phyloP scores from a whole-genome alignment of 2,113 vertebrate species.

The Tragelaphus scriptus region DNA sequence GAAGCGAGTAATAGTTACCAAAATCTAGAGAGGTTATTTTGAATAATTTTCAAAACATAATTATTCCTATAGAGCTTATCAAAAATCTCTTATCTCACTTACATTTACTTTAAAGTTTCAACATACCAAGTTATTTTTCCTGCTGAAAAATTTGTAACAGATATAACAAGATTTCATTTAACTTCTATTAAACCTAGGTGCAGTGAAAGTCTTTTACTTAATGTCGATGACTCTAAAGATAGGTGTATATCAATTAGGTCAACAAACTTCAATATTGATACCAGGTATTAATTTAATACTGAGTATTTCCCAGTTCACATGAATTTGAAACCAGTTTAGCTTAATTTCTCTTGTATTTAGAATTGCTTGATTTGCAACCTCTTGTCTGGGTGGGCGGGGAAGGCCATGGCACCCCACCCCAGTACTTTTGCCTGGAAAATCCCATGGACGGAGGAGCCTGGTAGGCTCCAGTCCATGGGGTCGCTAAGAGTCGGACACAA shows the following conservation, averaged over 20 bases:
- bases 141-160: background rate
- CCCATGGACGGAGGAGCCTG: no score
- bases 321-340: background rate
- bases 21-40: background rate
- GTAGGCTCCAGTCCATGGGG: no score
- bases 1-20: background rate
- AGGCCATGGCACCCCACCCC: no score
- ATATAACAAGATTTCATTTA: background rate
- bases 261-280: background rate
- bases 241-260: background rate
- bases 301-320: background rate
- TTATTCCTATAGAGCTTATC: background rate
- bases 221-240: background rate
- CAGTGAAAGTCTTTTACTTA: background rate
- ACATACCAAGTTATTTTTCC: background rate
- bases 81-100: background rate
- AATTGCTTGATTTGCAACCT: background rate
- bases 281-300: background rate
- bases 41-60: background rate
- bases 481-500: no score
- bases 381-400: background rate
- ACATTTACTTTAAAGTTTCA: background rate
- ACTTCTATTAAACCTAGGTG: background rate
- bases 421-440: no score
- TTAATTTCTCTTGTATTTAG: background rate